phyloP scores from a whole-genome alignment of 2,888 invertebrate species.

The Euphydryas editha region DNA sequence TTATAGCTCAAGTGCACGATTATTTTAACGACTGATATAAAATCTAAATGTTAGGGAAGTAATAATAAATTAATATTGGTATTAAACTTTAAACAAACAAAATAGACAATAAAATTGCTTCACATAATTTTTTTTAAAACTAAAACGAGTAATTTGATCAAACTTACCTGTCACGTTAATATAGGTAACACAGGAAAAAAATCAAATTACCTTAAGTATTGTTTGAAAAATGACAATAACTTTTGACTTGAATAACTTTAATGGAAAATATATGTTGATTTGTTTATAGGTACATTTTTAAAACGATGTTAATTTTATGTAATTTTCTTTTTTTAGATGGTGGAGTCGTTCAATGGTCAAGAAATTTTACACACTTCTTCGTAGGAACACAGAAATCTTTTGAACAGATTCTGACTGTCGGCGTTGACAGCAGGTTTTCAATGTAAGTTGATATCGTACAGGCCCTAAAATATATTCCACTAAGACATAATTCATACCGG shows the following conservation, averaged over 20 bases:
- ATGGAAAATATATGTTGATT: no score
- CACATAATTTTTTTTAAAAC: neutral
- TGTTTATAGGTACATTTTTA: no score
- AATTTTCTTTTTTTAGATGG: slow-evolving; percentile 48
- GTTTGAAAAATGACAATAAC: no score
- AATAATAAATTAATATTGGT: neutral
- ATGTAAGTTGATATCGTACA: slow-evolving; percentile 56
- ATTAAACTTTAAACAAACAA: neutral
- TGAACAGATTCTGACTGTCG: slow-evolving; percentile 39
- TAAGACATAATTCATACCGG: no score
- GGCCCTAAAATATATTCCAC: no score
- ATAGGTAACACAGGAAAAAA: no score
- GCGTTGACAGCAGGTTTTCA: slow-evolving; percentile 49
- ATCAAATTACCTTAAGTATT: no score
- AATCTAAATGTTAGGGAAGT: neutral
- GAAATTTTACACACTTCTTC: slow-evolving; percentile 47
- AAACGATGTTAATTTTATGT: neutral
- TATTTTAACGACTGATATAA: neutral
- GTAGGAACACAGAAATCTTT: slow-evolving; percentile 46
- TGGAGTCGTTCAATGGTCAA: slow-evolving; percentile 64
- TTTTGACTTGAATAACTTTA: no score
- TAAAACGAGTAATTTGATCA: neutral
- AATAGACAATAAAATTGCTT: neutral
- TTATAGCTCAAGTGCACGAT: slow-evolving; percentile 46
- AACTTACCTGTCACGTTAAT: no score